These are phyloP conservation scores for Lateolabrax maculatus DNA, from an alignment of 2,797 vertebrate species.

Conservation along the genomic window DNA sequence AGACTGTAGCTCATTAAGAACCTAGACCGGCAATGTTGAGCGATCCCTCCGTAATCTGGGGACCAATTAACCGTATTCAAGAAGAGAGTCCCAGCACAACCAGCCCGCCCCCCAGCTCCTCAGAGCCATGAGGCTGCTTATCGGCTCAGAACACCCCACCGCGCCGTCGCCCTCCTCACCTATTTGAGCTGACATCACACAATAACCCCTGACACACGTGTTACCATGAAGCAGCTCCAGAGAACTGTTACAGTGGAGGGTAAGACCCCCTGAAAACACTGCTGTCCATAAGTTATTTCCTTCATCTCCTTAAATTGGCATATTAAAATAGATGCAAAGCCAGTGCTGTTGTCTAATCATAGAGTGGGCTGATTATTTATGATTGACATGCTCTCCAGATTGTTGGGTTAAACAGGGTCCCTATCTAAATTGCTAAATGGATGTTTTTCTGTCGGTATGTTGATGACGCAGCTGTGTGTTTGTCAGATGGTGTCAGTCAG, in stretches of 20 bases:
- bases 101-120: slow-evolving; percentile 34
- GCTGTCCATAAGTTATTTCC: slow-evolving; percentile 29
- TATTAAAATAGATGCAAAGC: slow-evolving; percentile 35
- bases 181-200: slow-evolving; percentile 50
- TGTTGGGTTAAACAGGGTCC: slow-evolving; percentile 61
- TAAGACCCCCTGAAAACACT: slow-evolving; percentile 23
- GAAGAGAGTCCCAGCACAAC: slow-evolving; percentile 53
- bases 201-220: slow-evolving; percentile 38
- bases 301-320: slow-evolving; percentile 39
- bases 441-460: slow-evolving; percentile 58
- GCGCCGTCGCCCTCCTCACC: slow-evolving; percentile 15
- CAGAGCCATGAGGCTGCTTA: slow-evolving; percentile 56
- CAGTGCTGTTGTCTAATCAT: slow-evolving; percentile 45
- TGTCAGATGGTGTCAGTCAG: slow-evolving; percentile 60
- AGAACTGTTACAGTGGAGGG: slow-evolving; percentile 47
- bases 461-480: slow-evolving; percentile 64
- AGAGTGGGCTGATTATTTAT: slow-evolving; percentile 56
- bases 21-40: slow-evolving; percentile 61
- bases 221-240: slow-evolving; percentile 39
- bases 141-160: slow-evolving; percentile 56
- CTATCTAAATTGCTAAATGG: slow-evolving; percentile 73
- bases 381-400: slow-evolving; percentile 71
- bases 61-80: slow-evolving; percentile 82
- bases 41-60: slow-evolving; percentile 76
- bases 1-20: slow-evolving; percentile 79